Percentiles rank a stretch among this genome's conserved stretches.
These are phyloP conservation scores for Belgica antarctica DNA, from an alignment of 2,888 invertebrate genomes.

Conservation along the genomic window DNA sequence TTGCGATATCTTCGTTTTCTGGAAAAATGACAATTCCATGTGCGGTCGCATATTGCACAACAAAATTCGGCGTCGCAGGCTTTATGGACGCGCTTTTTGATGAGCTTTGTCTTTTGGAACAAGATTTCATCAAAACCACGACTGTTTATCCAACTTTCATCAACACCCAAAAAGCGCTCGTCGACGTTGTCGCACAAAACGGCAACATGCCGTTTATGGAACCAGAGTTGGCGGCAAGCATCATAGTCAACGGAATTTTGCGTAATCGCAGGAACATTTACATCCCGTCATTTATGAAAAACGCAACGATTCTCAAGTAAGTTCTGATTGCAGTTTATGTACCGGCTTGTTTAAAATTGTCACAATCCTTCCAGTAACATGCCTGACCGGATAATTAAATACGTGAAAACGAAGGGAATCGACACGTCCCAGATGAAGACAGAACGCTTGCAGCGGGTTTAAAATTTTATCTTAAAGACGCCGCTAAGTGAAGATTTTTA, in stretches of 20 bases:
- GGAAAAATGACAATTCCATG: slow-evolving; percentile 45
- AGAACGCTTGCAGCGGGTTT: not conserved
- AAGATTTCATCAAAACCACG: slow-evolving; percentile 46
- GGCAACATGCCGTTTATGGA: slow-evolving; percentile 49
- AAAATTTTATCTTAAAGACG: no score
- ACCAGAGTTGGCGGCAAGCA: slow-evolving; percentile 52
- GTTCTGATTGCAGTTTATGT: not conserved
- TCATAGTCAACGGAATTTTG: slow-evolving; percentile 52
- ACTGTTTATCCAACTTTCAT: slow-evolving; percentile 55
- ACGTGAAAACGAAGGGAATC: not conserved
- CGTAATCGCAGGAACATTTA: slow-evolving; percentile 52
- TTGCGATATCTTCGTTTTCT: slow-evolving; percentile 55
- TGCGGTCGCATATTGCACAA: slow-evolving; percentile 14
- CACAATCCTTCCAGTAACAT: not conserved
- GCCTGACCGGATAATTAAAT: slow-evolving; percentile 15
- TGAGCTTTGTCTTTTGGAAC: slow-evolving; percentile 27
- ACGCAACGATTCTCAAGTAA: not conserved
- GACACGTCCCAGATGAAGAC: not conserved
- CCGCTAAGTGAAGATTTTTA: no score
- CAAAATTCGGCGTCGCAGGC: slow-evolving; percentile 28
- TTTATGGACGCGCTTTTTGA: slow-evolving; percentile 38
- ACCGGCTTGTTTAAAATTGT: not conserved
- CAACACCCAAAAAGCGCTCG: slow-evolving; percentile 49
- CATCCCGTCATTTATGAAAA: slow-evolving; percentile 49
- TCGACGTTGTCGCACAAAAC: not conserved